Evolutionary conservation across 53 echinoderm and acorn worm genomes (phyloP), one percentile per base, ranked within the genome.

Genomic region (Antedon mediterranea): DNA sequence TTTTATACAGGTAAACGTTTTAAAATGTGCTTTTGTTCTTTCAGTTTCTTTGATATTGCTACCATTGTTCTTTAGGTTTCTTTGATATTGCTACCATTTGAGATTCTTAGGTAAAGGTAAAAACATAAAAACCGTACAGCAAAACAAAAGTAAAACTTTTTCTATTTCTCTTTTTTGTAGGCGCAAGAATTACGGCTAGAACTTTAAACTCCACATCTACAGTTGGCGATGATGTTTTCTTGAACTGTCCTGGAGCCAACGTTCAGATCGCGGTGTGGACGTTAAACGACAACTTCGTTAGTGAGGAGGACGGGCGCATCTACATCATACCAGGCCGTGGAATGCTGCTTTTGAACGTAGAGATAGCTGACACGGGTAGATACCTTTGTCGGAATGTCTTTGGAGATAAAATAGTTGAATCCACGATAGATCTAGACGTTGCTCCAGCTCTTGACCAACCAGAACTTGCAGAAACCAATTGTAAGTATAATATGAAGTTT

Each of bases 341-440:
- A 0, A 42, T 95, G 32, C 33, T 95, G 43, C 76, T 95, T 30
- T 77, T 95, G 13, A 91, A 95, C 41, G 43, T 84, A 0, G 89
- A 92, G 31, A 71, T 80, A 30, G 76, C 43, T 31, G 92, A 92
- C 72, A 57, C 85, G 28, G 95, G 95, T 74, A 28, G 72, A 32
- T 95, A 87, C 71, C 57, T 32, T 9, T 91, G 94, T 71, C 43
- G 81, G 34, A 73, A 28, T 18, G 72, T 83, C 30, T 26, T 29
- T 30, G 57, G 57, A 18, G 29, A 31, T 30, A 57, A 57, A 57
- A 57, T 57, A 57, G 23, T 57, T 57, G 57, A 57, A 18, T 57
- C 23, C 2, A 11, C 2, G 1, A 18, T 57, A 57, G 57, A 57
- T 3, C 57, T 57, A 2, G 57, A 57, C 20, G 57, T 57, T 13